phyloP scores from a whole-genome alignment of 2,113 vertebrate genomes.

The Craseonycteris thonglongyai region DNA sequence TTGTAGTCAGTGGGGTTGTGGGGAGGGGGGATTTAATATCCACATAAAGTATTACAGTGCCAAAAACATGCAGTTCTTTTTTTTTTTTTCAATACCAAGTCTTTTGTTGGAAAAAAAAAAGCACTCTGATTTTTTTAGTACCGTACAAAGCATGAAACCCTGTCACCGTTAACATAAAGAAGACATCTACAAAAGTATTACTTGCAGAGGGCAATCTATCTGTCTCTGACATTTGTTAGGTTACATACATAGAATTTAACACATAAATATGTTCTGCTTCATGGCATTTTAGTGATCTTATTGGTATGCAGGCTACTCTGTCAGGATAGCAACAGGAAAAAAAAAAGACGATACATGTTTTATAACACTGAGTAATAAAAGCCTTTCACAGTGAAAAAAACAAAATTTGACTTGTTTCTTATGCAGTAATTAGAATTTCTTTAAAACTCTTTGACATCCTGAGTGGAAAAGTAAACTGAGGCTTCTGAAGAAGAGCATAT shows the following conservation, averaged over 20 bases:
- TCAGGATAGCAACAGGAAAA: slow-evolving; percentile 67
- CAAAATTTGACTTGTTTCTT: slow-evolving; percentile 77
- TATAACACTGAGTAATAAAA: slow-evolving; percentile 76
- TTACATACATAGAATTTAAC: slow-evolving; percentile 75
- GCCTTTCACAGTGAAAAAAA: slow-evolving; percentile 72
- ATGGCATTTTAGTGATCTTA: slow-evolving; percentile 76
- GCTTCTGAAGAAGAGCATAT: neutral
- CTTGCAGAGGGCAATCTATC: slow-evolving; percentile 70
- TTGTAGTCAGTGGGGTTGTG: slow-evolving; percentile 52
- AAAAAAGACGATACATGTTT: slow-evolving; percentile 72
- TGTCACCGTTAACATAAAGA: slow-evolving; percentile 78
- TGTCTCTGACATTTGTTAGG: slow-evolving; percentile 75
- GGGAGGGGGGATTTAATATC: slow-evolving; percentile 29
- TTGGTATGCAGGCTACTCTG: slow-evolving; percentile 77
- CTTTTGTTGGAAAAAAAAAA: neutral
- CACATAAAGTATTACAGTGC: slow-evolving; percentile 61
- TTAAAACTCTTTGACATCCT: slow-evolving; percentile 72
- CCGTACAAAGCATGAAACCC: slow-evolving; percentile 41
- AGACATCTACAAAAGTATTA: slow-evolving; percentile 73
- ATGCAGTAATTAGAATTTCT: slow-evolving; percentile 77
- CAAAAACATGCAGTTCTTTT: slow-evolving; percentile 55
- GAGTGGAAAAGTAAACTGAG: slow-evolving; percentile 67
- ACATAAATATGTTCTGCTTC: slow-evolving; percentile 76
- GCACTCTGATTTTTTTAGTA: slow-evolving; percentile 68
- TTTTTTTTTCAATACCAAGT: slow-evolving; percentile 52